Conservation (phyloP, 2,797 vertebrate genomes). For the Psittacula derbiana region DNA sequence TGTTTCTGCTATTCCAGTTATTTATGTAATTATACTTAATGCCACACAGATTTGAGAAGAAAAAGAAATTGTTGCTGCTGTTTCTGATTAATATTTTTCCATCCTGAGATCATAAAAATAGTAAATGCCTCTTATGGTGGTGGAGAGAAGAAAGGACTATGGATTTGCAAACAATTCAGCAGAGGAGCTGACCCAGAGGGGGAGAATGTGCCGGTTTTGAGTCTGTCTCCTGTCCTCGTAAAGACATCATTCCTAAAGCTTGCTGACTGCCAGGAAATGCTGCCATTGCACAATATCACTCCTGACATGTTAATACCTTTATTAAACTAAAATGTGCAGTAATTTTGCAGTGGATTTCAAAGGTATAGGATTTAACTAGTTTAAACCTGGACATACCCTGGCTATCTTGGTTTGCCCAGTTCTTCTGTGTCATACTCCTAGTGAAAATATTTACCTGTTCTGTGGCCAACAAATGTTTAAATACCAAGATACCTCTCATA, state of each 20-base stretch:
- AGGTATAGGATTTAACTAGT: background rate
- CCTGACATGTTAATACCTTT: background rate
- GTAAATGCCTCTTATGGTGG: conserved; percentile 16
- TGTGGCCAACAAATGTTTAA: background rate
- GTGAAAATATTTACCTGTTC: background rate
- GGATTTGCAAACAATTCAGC: conserved; percentile 32
- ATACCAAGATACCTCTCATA: background rate
- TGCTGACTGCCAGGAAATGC: background rate
- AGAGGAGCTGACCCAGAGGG: background rate
- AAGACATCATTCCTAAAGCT: background rate
- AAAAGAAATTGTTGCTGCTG: conserved; percentile 47
- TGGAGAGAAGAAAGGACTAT: background rate
- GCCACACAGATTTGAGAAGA: conserved; percentile 49
- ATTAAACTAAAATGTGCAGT: background rate
- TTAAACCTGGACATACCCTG: background rate
- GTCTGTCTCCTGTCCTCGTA: background rate
- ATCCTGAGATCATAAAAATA: conserved; percentile 16
- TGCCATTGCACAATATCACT: background rate
- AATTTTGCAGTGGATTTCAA: background rate
- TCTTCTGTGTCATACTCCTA: background rate
- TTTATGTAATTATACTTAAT: conserved; percentile 67
- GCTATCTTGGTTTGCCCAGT: background rate
- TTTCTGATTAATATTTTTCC: conserved; percentile 55
- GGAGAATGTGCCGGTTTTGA: background rate
- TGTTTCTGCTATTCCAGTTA: conserved; percentile 54